phyloP scores from a whole-genome alignment of 1,140 invertebrate species.

The Chymomyza costata region DNA sequence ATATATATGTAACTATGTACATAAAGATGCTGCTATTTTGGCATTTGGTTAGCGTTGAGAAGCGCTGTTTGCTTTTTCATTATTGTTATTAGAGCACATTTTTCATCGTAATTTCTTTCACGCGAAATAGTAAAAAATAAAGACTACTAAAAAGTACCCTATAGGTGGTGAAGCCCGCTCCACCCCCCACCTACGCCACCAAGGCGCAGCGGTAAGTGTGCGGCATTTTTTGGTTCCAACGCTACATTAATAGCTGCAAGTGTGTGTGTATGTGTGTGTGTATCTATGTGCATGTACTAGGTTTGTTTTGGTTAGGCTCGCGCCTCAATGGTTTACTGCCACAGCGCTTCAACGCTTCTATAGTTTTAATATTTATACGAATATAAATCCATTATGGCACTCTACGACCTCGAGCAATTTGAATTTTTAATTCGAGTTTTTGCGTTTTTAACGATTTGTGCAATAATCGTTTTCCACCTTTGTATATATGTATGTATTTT shows the following conservation, averaged over 20 bases:
- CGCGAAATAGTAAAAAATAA: constrained; percentile 68
- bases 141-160: constrained; percentile 50
- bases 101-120: constrained; percentile 69
- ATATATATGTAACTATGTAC: constrained; percentile 1
- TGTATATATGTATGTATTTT: no score
- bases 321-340: no score
- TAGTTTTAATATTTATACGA: constrained; percentile 17
- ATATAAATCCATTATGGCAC: constrained; percentile 17
- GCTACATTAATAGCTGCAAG: constrained; percentile 59
- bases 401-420: constrained; percentile 37
- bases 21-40: constrained; percentile 31
- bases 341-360: constrained; percentile 44
- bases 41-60: constrained; percentile 27
- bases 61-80: constrained; percentile 65
- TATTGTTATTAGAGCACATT: constrained; percentile 71
- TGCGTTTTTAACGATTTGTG: constrained; percentile 24
- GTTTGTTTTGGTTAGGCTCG: no score
- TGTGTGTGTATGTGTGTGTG: constrained; percentile 18
- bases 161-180: no score
- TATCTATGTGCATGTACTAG: no score
- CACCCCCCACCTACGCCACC: no score
- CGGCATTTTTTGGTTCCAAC: constrained; percentile 55
- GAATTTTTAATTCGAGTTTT: constrained; percentile 6
- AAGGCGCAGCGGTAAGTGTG: constrained; percentile 53
- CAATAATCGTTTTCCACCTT: no score